Percentiles rank a stretch among this genome's conserved stretches.
phyloP scores from a whole-genome alignment of 1,140 invertebrate species.

The Nymphalis io region DNA sequence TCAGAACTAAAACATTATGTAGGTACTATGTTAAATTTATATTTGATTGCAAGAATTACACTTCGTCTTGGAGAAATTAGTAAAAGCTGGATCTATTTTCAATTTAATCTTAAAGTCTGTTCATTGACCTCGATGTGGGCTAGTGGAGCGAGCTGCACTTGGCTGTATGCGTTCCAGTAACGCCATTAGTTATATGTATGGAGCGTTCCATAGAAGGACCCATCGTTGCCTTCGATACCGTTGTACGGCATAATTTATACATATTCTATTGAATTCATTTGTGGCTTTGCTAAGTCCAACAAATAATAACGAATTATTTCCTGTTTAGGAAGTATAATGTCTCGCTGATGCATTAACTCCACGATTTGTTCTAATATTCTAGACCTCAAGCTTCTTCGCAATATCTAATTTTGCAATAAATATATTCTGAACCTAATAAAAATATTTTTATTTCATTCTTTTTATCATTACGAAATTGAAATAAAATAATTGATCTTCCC shows the following conservation, averaged over 20 bases:
- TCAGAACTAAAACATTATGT: not conserved
- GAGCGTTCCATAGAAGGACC: not conserved
- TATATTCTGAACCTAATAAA: too few species aligned
- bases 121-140: conserved; percentile 55
- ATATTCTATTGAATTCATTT: not conserved
- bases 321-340: too few species aligned
- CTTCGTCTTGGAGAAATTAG: not conserved
- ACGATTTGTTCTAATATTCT: too few species aligned
- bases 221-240: not conserved
- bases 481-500: too few species aligned
- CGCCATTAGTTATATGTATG: conserved; percentile 8
- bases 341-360: too few species aligned
- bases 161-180: conserved; percentile 31
- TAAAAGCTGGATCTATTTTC: conserved; percentile 28
- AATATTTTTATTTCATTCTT: too few species aligned
- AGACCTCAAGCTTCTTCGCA: too few species aligned
- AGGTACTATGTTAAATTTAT: too few species aligned
- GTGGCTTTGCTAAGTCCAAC: too few species aligned
- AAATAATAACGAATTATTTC: too few species aligned
- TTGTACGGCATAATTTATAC: not conserved
- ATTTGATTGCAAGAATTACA: not conserved
- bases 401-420: too few species aligned
- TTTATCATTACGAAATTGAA: too few species aligned
- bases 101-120: conserved; percentile 29
- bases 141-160: conserved; percentile 54